phyloP scores from a whole-genome alignment of 2,888 invertebrate genomes.

The Nezara viridula region DNA sequence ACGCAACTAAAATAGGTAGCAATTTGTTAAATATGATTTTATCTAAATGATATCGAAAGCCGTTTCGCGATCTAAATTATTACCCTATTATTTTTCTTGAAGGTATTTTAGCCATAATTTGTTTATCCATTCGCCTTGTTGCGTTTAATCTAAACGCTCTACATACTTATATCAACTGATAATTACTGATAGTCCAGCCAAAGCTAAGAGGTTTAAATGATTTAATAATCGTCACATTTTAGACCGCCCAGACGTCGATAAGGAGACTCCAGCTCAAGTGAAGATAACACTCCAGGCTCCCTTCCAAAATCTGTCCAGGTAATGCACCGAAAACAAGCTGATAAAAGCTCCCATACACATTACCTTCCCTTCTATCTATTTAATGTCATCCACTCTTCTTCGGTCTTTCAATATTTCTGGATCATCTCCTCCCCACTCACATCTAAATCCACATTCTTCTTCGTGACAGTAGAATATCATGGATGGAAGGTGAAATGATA shows the following conservation, averaged over 20 bases:
- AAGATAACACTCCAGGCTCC: slow-evolving; percentile 52
- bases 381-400: slow-evolving; percentile 44
- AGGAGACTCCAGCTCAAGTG: slow-evolving; percentile 33
- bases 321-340: slow-evolving; percentile 55
- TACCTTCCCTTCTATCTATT: slow-evolving; percentile 53
- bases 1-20: too few relatives aligned
- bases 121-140: background rate
- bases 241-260: background rate
- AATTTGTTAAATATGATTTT: background rate
- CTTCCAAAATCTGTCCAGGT: slow-evolving; percentile 55
- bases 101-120: too few relatives aligned
- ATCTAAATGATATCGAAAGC: background rate
- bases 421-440: slow-evolving; percentile 17
- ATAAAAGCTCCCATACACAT: slow-evolving; percentile 43
- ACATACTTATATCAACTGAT: background rate
- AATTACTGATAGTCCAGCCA: background rate
- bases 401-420: slow-evolving; percentile 41
- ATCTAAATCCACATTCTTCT: slow-evolving; percentile 4
- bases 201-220: slow-evolving; percentile 30
- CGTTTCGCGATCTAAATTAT: background rate
- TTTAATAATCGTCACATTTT: slow-evolving; percentile 29
- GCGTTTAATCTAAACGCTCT: background rate
- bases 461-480: background rate
- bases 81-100: background rate
- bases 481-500: background rate